Base-by-base conservation (phyloP, 53 echinoderm and acorn worm species). In the Luidia sarsii region DNA sequence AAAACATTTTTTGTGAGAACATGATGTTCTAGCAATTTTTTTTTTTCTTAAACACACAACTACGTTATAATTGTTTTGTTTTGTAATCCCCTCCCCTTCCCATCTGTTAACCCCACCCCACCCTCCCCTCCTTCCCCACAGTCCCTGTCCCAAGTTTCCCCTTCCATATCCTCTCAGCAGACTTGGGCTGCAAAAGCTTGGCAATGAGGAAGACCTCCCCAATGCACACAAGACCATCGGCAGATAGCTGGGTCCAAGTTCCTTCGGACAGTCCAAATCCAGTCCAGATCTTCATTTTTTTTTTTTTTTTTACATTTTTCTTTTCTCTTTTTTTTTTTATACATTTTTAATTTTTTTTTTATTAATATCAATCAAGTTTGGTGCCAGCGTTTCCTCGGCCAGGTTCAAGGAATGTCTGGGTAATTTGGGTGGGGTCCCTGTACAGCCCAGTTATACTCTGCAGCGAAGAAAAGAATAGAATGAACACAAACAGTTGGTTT, bases 351-450 rank as follows among this genome's bases (percentile, higher is more conserved):
- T n/a, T n/a, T n/a, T n/a, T n/a, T n/a, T n/a, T n/a, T n/a, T n/a
- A n/a, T n/a, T n/a, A n/a, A n/a, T n/a, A n/a, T n/a, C n/a, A n/a
- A n/a, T n/a, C 10, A 3, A 64, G 35, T 38, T 37, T n/a, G 18
- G 0, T 46, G 7, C 36, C 18, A 39, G 27, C 15, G 8, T 37
- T 74, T 61, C 77, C 61, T 77, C 48, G 41, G 28, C 25, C 14
- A 38, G 61, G 60, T 32, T 61, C 59, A 29, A 19, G 77, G 77
- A 77, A 77, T 77, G 77, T 77, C 61, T 61, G 60, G 43, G 62
- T 77, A 43, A 25, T 25, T 61, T 59, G 38, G 55, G 39, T 50
- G 73, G 38, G 27, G 11, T 13, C 67, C 67, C 25, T 11, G 18
- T n/a, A 77, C 45, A 77, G 48, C 60, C 77, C 60, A 59, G 60